Conservation (phyloP, 2,888 invertebrate genomes). For the Campoplex nolae region DNA sequence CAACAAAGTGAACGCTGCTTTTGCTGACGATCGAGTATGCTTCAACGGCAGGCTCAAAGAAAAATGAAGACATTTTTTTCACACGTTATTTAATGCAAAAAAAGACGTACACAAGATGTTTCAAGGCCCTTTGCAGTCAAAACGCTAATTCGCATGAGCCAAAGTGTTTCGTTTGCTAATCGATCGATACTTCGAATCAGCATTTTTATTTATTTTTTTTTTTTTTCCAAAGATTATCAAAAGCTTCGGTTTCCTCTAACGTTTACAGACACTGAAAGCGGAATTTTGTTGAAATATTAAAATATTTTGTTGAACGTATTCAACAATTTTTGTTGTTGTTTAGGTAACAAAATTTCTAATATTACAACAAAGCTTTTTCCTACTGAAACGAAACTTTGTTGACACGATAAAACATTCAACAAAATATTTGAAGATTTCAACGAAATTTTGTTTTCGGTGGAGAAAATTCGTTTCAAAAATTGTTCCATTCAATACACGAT, state of each 20-base stretch:
- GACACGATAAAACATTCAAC: no score
- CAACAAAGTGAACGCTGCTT: slow-evolving; percentile 31
- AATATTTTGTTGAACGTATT: no score
- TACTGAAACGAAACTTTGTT: no score
- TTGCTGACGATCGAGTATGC: slow-evolving; percentile 17
- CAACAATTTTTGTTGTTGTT: no score
- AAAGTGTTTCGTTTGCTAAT: background rate
- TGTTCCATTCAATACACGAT: background rate
- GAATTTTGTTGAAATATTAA: no score
- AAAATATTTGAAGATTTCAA: no score
- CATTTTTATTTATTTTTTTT: background rate
- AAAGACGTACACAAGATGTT: background rate
- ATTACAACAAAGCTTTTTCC: no score
- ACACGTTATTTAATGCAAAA: background rate
- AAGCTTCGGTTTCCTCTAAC: background rate
- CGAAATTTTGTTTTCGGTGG: no score
- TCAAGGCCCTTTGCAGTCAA: background rate
- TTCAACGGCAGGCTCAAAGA: slow-evolving; percentile 30
- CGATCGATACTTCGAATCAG: background rate
- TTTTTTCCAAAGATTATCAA: background rate
- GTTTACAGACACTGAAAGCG: background rate
- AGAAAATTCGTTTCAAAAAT: background rate
- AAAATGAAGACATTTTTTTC: background rate
- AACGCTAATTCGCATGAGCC: background rate
- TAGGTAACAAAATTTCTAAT: no score